Evolutionary conservation across 1,140 invertebrate species (phyloP), one percentile per base, ranked within the genome.

Genomic region (Plodia interpunctella): DNA sequence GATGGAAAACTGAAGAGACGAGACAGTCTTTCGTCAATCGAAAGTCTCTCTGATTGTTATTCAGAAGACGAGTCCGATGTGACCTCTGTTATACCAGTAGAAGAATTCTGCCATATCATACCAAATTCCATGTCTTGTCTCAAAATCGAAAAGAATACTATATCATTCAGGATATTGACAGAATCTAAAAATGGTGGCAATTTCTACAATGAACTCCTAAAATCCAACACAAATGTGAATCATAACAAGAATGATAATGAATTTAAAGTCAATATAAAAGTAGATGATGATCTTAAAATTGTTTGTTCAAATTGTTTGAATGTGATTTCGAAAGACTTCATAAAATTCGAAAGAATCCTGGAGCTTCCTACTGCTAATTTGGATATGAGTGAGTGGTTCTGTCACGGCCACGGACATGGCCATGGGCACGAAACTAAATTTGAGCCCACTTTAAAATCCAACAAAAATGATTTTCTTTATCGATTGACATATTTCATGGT

Each of bases 301-400:
- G 61, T 83, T 17, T 92, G 92, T 68, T 65, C 66, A 11, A 91
- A 92, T 67, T 92, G 92, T 70, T 82, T 71, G 4, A 89, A 90
- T 70, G 58, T 77, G 38, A 72, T 92, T 6, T 87, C 86, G 4
- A 63, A 71, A 57, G 63, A 74, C 49, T 58, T 56, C 10, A 57
- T 87, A 0, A 79, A 81, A 32, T 92, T 92, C 81, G 63, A 90
- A 28, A 80, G 91, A 59, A 78, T 92, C 70, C 77, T 92, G 59
- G 91, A 92, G 57, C 74, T 92, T 54, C 91, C 92, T 8, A 87
- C 90, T 0, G 76, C 87, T 30, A 91, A 90, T 86, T 71, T 89
- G 57, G 91, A 92, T 63, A 83, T 88, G 72, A 88, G 83, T 0
- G 91, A 92, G 57, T 92, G 91, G 91, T 92, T 92, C 72, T 92